phyloP scores from a whole-genome alignment of 2,888 invertebrate species.

The Aethes cnicana region DNA sequence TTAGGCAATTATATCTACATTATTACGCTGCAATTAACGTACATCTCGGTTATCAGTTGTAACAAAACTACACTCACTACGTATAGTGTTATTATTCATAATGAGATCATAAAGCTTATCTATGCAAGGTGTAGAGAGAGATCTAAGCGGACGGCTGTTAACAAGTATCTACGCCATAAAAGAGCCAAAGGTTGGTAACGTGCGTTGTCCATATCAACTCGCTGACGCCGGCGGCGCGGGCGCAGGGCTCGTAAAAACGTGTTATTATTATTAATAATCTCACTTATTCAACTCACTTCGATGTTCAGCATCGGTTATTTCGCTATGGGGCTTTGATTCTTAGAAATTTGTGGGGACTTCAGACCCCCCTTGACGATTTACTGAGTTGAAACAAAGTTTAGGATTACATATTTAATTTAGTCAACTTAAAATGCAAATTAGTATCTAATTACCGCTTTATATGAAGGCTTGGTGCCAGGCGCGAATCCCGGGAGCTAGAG shows the following conservation, averaged over 20 bases:
- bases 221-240: slow-evolving; percentile 68
- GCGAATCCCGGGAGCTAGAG: background rate
- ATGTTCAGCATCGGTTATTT: slow-evolving; percentile 36
- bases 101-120: no score
- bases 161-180: no score
- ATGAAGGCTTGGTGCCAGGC: background rate
- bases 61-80: no score
- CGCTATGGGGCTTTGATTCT: slow-evolving; percentile 45
- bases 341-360: slow-evolving; percentile 37
- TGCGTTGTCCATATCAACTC: slow-evolving; percentile 48
- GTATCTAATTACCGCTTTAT: background rate
- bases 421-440: background rate
- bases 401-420: no score
- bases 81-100: no score
- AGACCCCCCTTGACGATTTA: slow-evolving; percentile 44
- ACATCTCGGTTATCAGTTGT: slow-evolving; percentile 3
- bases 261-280: slow-evolving; percentile 78
- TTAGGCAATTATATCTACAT: slow-evolving; percentile 9
- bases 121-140: no score
- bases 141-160: no score
- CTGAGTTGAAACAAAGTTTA: slow-evolving; percentile 23
- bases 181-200: slow-evolving; percentile 52
- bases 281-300: slow-evolving; percentile 58
- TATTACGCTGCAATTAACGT: slow-evolving; percentile 14
- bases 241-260: slow-evolving; percentile 68